Conservation (phyloP, 2,113 vertebrate genomes). For the Daboia siamensis region DNA sequence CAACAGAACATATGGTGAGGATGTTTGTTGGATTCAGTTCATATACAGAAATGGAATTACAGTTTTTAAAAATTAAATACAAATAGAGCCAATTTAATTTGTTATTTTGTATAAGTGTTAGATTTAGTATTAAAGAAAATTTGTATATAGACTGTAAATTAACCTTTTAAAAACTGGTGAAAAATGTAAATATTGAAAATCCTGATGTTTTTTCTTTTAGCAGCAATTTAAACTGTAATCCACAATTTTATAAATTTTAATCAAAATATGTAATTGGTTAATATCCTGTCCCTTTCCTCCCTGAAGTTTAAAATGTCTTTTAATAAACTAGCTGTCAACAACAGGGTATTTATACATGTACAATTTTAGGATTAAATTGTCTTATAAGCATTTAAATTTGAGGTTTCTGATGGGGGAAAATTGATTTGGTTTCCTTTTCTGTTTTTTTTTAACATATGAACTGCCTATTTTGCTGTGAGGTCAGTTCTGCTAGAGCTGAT, state of each 20-base stretch:
- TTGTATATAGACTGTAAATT: not conserved
- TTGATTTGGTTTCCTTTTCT: not conserved
- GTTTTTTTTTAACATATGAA: not conserved
- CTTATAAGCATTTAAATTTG: not conserved
- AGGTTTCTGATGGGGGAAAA: not conserved
- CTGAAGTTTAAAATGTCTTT: not conserved
- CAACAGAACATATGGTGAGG: not conserved
- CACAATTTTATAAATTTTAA: not conserved
- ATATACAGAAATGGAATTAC: constrained; percentile 21
- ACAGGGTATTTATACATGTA: not conserved
- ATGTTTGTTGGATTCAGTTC: not conserved
- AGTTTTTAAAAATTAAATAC: not conserved
- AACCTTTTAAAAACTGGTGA: constrained; percentile 47
- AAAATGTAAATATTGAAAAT: not conserved
- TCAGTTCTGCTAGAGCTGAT: not conserved
- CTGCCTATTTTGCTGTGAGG: not conserved
- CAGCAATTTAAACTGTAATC: constrained; percentile 45
- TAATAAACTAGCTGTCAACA: not conserved
- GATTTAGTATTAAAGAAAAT: constrained; percentile 62
- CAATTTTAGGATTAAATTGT: not conserved
- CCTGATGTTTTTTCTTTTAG: constrained; percentile 66
- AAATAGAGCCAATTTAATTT: constrained; percentile 19
- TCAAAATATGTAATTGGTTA: not conserved
- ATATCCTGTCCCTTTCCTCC: not conserved
- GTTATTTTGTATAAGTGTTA: constrained; percentile 15